phyloP scores from a whole-genome alignment of 1,140 invertebrate species.

The Paracyclopina nana region DNA sequence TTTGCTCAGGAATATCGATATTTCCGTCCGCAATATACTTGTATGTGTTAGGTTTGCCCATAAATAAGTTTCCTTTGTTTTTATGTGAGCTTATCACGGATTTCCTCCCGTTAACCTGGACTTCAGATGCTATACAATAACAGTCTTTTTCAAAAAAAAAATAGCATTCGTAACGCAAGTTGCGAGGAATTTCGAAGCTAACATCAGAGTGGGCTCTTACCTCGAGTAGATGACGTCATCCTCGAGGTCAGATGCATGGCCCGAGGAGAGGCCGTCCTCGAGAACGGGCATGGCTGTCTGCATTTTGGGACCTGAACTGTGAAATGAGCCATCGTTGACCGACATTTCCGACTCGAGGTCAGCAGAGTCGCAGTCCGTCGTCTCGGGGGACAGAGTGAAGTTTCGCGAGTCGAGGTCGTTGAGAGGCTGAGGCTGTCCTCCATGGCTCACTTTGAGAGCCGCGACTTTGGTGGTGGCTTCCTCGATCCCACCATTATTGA shows the following conservation, averaged over 20 bases:
- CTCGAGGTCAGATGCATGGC: slow-evolving; percentile 16
- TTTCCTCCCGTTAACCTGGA: too few relatives aligned
- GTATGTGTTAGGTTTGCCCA: too few relatives aligned
- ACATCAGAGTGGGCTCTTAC: too few relatives aligned
- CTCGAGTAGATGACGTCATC: slow-evolving; percentile 15
- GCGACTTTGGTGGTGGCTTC: background rate
- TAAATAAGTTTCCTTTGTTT: too few relatives aligned
- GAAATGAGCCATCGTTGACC: slow-evolving; percentile 27
- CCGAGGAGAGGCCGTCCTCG: slow-evolving; percentile 6
- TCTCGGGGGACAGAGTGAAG: slow-evolving; percentile 78
- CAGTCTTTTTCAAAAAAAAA: too few relatives aligned
- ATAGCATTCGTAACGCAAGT: too few relatives aligned
- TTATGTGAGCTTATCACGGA: too few relatives aligned
- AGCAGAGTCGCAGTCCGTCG: slow-evolving; percentile 82
- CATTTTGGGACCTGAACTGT: slow-evolving; percentile 22
- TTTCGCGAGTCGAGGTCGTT: slow-evolving; percentile 29
- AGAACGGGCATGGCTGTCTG: slow-evolving; percentile 3
- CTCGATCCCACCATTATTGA: slow-evolving; percentile 7
- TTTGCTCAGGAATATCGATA: too few relatives aligned
- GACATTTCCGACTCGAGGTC: slow-evolving; percentile 40
- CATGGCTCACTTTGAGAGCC: background rate
- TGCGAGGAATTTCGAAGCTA: too few relatives aligned
- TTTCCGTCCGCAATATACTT: too few relatives aligned
- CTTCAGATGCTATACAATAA: too few relatives aligned
- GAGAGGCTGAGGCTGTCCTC: background rate